phyloP scores from a whole-genome alignment of 2,888 invertebrate genomes.

The Biston stratarius region DNA sequence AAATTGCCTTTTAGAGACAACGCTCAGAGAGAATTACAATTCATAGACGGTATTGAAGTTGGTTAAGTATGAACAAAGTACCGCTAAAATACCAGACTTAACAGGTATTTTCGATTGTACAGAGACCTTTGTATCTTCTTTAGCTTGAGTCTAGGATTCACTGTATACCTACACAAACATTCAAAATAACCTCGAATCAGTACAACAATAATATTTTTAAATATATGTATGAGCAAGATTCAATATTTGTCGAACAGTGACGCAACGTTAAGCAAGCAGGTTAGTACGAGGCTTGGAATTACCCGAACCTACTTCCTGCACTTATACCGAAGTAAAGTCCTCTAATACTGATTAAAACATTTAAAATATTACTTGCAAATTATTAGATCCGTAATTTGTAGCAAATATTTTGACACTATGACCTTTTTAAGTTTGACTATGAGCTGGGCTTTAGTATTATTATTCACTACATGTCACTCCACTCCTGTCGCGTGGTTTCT shows the following conservation, averaged over 20 bases:
- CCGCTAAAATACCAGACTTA: slow-evolving; percentile 12
- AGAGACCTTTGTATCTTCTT: neutral
- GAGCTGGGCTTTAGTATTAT: no score
- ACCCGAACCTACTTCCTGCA: neutral
- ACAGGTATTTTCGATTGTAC: slow-evolving; percentile 22
- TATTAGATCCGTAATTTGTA: no score
- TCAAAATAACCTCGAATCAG: neutral
- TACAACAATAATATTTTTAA: slow-evolving; percentile 1
- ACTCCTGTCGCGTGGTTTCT: no score
- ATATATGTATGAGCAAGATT: neutral
- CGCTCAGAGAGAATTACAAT: slow-evolving; percentile 25
- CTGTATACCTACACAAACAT: no score
- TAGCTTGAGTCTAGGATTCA: no score
- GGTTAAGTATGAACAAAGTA: slow-evolving; percentile 29
- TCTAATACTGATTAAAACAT: no score
- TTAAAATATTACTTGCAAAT: no score
- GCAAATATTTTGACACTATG: no score
- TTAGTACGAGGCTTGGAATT: slow-evolving; percentile 4
- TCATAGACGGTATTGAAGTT: slow-evolving; percentile 23
- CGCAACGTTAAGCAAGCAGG: slow-evolving; percentile 3
- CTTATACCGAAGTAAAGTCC: neutral
- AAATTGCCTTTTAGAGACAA: slow-evolving; percentile 36
- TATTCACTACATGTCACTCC: no score
- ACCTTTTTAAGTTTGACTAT: no score
- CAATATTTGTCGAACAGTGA: slow-evolving; percentile 23